Conservation (phyloP, 2,888 invertebrate species). For the Aproaerema taeniolella region DNA sequence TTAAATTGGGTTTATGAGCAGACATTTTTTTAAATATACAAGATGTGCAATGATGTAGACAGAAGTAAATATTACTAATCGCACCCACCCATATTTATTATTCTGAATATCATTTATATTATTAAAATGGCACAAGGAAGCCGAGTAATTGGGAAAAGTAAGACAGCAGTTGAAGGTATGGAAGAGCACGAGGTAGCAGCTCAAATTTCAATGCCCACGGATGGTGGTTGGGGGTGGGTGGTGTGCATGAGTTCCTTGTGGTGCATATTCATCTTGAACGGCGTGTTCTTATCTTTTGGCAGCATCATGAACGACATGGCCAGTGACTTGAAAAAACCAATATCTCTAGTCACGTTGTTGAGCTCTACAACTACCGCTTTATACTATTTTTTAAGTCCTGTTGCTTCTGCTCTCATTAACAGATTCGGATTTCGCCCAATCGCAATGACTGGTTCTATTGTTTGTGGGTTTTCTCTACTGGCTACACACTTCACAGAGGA, state of each 20-base stretch:
- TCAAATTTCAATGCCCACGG: slow-evolving; percentile 57
- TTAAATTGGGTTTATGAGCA: too few species aligned
- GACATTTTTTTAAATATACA: too few species aligned
- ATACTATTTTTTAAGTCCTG: slow-evolving; percentile 51
- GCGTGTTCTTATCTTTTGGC: slow-evolving; percentile 56
- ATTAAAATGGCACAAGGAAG: too few species aligned
- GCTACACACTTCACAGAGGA: slow-evolving; percentile 46
- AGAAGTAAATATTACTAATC: too few species aligned
- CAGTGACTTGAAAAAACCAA: slow-evolving; percentile 37
- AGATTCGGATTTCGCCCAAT: slow-evolving; percentile 62
- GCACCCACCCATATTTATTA: too few species aligned
- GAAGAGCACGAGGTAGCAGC: slow-evolving; percentile 66
- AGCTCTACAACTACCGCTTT: slow-evolving; percentile 58
- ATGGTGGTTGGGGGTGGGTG: slow-evolving; percentile 68
- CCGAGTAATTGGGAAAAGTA: too few species aligned
- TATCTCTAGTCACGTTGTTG: slow-evolving; percentile 45
- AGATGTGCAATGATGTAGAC: too few species aligned
- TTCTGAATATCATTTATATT: too few species aligned
- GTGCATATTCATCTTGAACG: slow-evolving; percentile 50
- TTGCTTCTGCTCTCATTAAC: slow-evolving; percentile 61
- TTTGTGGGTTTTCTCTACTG: slow-evolving; percentile 44
- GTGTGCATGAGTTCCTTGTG: slow-evolving; percentile 49
- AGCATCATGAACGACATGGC: slow-evolving; percentile 48
- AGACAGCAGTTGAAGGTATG: too few species aligned
- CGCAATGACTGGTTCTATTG: slow-evolving; percentile 53